Base-by-base conservation (phyloP, 2,113 vertebrate genomes). In the Micromys minutus region DNA sequence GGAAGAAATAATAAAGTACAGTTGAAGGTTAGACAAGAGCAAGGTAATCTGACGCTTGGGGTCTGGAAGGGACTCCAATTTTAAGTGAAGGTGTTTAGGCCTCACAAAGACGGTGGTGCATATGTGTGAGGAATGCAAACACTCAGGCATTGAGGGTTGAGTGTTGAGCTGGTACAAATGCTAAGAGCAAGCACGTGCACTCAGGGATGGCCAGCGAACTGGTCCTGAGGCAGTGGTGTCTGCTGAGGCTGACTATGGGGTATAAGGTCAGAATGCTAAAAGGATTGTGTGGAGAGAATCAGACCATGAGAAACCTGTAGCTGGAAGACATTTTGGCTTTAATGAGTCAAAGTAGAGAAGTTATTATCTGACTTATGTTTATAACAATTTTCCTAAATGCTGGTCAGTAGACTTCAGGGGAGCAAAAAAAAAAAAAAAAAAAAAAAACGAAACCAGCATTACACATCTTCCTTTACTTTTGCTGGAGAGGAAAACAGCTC, bases 21-120 rank as follows among this genome's bases (percentile, higher is more conserved):
- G 29, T 36, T 67, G 29, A 90, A 89, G 59, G 57, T 59, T 29
- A 87, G 22, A 45, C 39, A 39, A 71, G 57, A 85, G 13, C 13
- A 61, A 92, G 39, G 72, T 22, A 55, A 55, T 42, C 24, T 57
- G 31, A 93, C 13, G 55, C 45, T 59, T 83, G 75, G 79, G 69
- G 76, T 31, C 9, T 63, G 17, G 36, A 57, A 50, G 9, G 5
- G 42, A 2, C 72, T 92, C 61, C 26, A 36, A 19, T 65, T 90
- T 93, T 93, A 81, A 81, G 61, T 81, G 71, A 87, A 42, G 75
- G 84, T 74, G 36, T 91, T 50, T 63, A 45, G 65, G 52, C 63
- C 31, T 91, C 57, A 80, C 65, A 79, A 9, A 52, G 50, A 93
- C 36, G 42, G 15, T 65, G 45, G n/a, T n/a, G 89, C 19, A 19